A percentile compares a stretch with the other conserved stretches of the same genome.
These are phyloP conservation scores for Pseudanteris insignis DNA, from an alignment of 2,888 invertebrate species.

Conservation along the genomic window DNA sequence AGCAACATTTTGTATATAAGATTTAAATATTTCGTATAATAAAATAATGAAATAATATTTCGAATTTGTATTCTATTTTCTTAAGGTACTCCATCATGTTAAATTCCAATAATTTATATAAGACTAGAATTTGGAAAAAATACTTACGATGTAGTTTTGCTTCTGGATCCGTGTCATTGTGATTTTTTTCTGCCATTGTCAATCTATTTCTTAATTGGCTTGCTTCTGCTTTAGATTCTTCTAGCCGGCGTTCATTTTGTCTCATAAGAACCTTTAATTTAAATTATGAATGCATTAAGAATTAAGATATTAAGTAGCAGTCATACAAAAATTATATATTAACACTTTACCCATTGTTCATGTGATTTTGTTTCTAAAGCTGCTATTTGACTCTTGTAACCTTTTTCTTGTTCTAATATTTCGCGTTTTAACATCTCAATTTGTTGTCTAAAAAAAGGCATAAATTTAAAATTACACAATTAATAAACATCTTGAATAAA, in stretches of 20 bases:
- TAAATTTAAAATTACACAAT: constrained; percentile 1
- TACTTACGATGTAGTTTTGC: constrained; percentile 69
- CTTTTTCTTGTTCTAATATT: constrained; percentile 84
- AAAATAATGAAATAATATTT: too few species aligned
- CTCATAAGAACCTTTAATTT: constrained; percentile 76
- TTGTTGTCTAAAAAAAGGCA: constrained; percentile 71
- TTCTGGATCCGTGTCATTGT: constrained; percentile 67
- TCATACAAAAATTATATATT: too few species aligned
- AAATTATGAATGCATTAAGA: constrained; percentile 9
- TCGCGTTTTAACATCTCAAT: constrained; percentile 81
- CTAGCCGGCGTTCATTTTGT: constrained; percentile 82
- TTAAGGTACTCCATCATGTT: too few species aligned
- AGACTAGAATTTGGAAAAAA: too few species aligned
- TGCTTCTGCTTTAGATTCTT: constrained; percentile 80
- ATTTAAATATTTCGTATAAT: too few species aligned
- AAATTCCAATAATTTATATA: too few species aligned
- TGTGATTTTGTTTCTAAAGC: constrained; percentile 85
- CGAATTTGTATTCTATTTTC: too few species aligned
- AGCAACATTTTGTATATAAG: too few species aligned
- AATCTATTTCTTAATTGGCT: constrained; percentile 74
- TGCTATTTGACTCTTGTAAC: constrained; percentile 76
- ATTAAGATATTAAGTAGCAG: too few species aligned
- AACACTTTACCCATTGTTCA: constrained; percentile 82
- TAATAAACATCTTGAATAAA: background rate
- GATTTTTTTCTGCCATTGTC: constrained; percentile 69